phyloP scores from a whole-genome alignment of 53 echinoderm and acorn worm genomes.

The Echinarachnius parma region DNA sequence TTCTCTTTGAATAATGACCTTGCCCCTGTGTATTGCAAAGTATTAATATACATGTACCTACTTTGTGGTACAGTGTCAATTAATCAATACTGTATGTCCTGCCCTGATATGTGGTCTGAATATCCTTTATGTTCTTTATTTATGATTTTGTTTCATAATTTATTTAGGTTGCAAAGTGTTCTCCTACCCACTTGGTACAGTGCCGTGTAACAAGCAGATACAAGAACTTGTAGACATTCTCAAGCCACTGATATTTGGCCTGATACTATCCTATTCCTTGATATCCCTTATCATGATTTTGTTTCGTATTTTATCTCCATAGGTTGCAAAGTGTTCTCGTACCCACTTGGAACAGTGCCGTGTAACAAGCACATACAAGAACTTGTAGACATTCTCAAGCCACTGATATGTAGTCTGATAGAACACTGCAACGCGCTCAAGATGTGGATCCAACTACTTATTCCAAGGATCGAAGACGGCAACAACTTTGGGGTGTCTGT shows the following conservation, averaged over 20 bases:
- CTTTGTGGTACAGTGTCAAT: too few relatives aligned
- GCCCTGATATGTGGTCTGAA: too few relatives aligned
- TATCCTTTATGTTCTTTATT: too few relatives aligned
- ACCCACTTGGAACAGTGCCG: constrained; percentile 75
- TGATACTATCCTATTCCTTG: too few relatives aligned
- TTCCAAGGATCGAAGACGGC: constrained; percentile 97
- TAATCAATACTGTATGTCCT: too few relatives aligned
- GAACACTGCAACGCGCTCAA: constrained; percentile 89
- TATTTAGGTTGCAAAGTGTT: constrained; percentile 91
- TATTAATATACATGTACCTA: too few relatives aligned
- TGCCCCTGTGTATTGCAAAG: too few relatives aligned
- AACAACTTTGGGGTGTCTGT: constrained; percentile 99
- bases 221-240: constrained; percentile 63
- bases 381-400: constrained; percentile 74
- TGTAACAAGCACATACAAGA: constrained; percentile 74
- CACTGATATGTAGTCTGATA: constrained; percentile 71
- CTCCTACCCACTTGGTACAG: constrained; percentile 63
- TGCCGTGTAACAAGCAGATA: constrained; percentile 81
- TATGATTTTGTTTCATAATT: too few relatives aligned
- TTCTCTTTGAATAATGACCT: too few relatives aligned
- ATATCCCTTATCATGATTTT: too few relatives aligned
- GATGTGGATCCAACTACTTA: constrained; percentile 93
- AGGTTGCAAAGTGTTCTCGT: constrained; percentile 81
- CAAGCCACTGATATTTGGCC: constrained; percentile 73
- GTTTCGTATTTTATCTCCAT: too few relatives aligned